These are phyloP conservation scores for Okamejei kenojei DNA, from an alignment of 2,797 vertebrate species.

Conservation along the genomic window DNA sequence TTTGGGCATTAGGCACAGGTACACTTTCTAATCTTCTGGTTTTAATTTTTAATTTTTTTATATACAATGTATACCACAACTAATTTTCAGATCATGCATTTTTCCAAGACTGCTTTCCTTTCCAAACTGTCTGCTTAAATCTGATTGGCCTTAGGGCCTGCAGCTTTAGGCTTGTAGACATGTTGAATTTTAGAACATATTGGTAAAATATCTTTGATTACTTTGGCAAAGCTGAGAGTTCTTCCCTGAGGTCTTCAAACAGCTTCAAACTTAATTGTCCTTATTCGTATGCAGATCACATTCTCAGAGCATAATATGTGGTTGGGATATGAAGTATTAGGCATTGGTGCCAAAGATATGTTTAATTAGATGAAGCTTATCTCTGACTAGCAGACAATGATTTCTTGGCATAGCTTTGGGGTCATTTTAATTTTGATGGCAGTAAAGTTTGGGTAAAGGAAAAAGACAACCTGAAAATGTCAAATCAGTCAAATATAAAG, in stretches of 20 bases:
- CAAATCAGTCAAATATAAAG: neutral
- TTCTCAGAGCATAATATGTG: neutral
- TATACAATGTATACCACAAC: neutral
- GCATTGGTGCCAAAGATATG: neutral
- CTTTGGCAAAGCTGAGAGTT: neutral
- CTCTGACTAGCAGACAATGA: constrained; percentile 3
- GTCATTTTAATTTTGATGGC: neutral
- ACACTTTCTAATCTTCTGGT: neutral
- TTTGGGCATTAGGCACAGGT: neutral
- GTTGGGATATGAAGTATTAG: neutral
- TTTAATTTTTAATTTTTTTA: neutral
- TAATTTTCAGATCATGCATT: neutral
- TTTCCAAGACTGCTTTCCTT: neutral
- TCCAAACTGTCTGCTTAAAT: neutral
- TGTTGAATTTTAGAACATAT: neutral
- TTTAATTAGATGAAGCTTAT: constrained; percentile 18
- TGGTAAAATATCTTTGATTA: neutral
- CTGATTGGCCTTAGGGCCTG: neutral
- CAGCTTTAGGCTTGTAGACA: neutral
- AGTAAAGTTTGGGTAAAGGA: neutral
- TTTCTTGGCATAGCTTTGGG: constrained; percentile 2
- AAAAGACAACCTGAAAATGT: neutral
- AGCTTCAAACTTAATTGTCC: neutral
- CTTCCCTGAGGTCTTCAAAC: neutral
- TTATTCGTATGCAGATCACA: neutral